Conservation (phyloP, 2,888 invertebrate species). For the Liodrosophila aerea region DNA sequence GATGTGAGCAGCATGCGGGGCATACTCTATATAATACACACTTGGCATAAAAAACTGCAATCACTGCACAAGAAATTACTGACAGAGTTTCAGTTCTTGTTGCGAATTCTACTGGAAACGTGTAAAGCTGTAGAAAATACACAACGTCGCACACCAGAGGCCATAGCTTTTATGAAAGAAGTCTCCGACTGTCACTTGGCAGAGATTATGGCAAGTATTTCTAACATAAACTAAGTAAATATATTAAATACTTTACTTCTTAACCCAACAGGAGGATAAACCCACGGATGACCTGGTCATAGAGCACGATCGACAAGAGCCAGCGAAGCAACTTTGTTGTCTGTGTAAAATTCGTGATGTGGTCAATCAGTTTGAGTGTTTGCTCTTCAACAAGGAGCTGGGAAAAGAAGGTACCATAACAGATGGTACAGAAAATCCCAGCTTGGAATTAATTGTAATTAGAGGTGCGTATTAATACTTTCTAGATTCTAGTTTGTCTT, state of each 20-base stretch:
- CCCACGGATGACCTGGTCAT: neutral
- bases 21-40: constrained; percentile 60
- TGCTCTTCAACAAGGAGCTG: constrained; percentile 84
- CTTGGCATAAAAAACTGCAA: constrained; percentile 72
- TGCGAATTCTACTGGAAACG: constrained; percentile 60
- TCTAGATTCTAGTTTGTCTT: neutral
- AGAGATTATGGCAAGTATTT: constrained; percentile 64
- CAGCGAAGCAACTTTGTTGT: constrained; percentile 77
- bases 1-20: constrained; percentile 46
- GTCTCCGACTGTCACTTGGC: constrained; percentile 81
- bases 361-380: constrained; percentile 83
- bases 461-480: constrained; percentile 81
- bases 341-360: constrained; percentile 83
- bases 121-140: constrained; percentile 33
- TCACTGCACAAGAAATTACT: constrained; percentile 42
- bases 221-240: neutral
- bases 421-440: constrained; percentile 86
- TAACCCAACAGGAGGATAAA: constrained; percentile 40
- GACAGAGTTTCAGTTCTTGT: constrained; percentile 62
- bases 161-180: constrained; percentile 60
- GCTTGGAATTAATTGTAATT: constrained; percentile 84
- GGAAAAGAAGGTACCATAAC: constrained; percentile 83
- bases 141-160: constrained; percentile 1
- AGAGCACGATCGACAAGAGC: neutral
- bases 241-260: neutral